A percentile compares a stretch with the other conserved stretches of the same genome.
Conservation (phyloP, 2,797 vertebrate species). For the Myoxocephalus aenaeus region DNA sequence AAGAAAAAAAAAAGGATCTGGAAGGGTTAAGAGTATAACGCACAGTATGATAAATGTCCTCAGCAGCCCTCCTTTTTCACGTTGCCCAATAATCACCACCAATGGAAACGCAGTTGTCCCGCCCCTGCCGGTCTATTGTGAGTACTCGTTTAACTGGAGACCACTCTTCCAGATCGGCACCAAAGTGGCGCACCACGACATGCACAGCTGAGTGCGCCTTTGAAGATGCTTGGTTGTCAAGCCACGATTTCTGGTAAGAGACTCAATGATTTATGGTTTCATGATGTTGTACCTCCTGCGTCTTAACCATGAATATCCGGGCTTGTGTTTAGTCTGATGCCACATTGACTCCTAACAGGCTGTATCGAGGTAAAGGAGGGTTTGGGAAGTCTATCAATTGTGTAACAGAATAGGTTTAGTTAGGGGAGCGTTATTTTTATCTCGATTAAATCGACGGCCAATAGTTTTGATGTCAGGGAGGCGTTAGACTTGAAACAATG, state of each 20-base stretch:
- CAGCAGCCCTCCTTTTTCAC: slow-evolving; percentile 52
- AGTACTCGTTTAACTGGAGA: slow-evolving; percentile 68
- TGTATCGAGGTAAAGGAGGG: slow-evolving; percentile 17
- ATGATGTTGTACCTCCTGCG: background rate
- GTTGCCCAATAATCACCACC: slow-evolving; percentile 67
- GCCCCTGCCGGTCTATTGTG: slow-evolving; percentile 77
- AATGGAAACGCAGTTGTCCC: slow-evolving; percentile 69
- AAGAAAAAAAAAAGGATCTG: background rate
- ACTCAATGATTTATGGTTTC: background rate
- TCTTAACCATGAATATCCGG: slow-evolving; percentile 3
- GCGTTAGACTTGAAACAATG: slow-evolving; percentile 32
- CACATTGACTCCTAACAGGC: background rate
- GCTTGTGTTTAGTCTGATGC: slow-evolving; percentile 22
- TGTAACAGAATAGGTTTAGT: slow-evolving; percentile 12
- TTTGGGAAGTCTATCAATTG: slow-evolving; percentile 41
- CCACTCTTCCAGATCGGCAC: slow-evolving; percentile 76
- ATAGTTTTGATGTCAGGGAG: slow-evolving; percentile 37
- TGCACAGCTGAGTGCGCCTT: slow-evolving; percentile 63
- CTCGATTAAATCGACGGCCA: slow-evolving; percentile 30
- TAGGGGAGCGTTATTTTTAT: slow-evolving; percentile 2
- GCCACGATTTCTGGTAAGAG: slow-evolving; percentile 71
- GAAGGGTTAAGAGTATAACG: slow-evolving; percentile 25
- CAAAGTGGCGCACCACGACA: slow-evolving; percentile 77
- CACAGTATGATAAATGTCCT: slow-evolving; percentile 55
- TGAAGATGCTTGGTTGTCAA: slow-evolving; percentile 60